Evolutionary conservation across 2,888 invertebrate species (phyloP), one percentile per base, ranked within the genome.

Genomic region (Lycophotia porphyrea): DNA sequence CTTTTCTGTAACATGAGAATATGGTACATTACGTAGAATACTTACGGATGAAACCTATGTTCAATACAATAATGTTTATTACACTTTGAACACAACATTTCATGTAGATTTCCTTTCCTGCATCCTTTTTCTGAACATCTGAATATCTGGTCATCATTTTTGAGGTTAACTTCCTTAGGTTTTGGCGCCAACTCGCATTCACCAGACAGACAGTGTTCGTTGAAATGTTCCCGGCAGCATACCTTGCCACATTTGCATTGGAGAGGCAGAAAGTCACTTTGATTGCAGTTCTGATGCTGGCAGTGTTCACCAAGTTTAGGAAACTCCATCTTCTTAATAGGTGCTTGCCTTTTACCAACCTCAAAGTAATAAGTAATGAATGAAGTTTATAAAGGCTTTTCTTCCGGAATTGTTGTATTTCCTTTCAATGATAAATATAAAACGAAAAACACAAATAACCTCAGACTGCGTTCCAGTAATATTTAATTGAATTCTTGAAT

Each of bases 271-370:
- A 98, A 98, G 92, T 98, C 98, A 44, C 97, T 95, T 89, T 97
- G 97, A 84, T 97, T 97, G 90, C 98, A 98, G 60, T 94, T 92
- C 70, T 94, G 89, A 44, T 96, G 91, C 31, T 97, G 94, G 90
- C 98, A 98, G 55, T 97, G 97, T 89, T 97, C 95, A 15, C 98
- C 98, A n/a, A 98, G 91, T 31, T 95, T 90, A n/a, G 98, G 98
- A 89, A 98, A 97, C 91, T 98, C 98, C 98, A 98, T 98, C 82
- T 83, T 88, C 67, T 31, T 24, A 1, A 13, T 4, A 13, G 5
- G 13, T 47, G 8, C 21, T 55, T 73, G 24, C 18, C 13, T 24
- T 47, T 64, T 24, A 11, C 15, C 15, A 34, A 49, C 5, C 24
- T 18, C 3, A 27, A 58, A 49, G 7, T 8, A 36, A 13, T 15